These are phyloP conservation scores for Atrichornis clamosus DNA, from an alignment of 2,113 vertebrate species.

Conservation along the genomic window DNA sequence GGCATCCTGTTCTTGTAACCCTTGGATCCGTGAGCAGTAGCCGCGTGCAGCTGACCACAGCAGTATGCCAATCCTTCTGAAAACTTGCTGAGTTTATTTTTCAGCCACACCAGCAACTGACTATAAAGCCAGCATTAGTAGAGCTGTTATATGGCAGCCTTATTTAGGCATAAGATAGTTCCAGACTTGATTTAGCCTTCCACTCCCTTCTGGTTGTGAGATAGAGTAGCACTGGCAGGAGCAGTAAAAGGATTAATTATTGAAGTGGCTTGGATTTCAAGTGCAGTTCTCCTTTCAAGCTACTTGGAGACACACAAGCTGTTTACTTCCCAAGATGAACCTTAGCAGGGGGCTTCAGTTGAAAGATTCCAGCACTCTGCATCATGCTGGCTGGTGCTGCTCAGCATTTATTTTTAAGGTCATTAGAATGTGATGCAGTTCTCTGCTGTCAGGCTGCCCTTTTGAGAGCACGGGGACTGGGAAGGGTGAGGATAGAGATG, in stretches of 20 bases:
- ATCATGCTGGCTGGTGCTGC: background rate
- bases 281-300: background rate
- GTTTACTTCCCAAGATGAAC: background rate
- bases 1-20: background rate
- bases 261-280: slow-evolving; percentile 37
- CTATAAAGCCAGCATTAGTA: background rate
- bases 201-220: slow-evolving; percentile 36
- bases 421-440: background rate
- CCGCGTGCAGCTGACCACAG: background rate
- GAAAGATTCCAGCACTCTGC: background rate
- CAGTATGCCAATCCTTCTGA: slow-evolving; percentile 17
- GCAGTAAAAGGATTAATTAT: slow-evolving; percentile 20
- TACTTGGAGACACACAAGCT: background rate
- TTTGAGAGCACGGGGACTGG: background rate
- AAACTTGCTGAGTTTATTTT: slow-evolving; percentile 45
- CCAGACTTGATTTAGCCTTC: slow-evolving; percentile 47
- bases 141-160: background rate
- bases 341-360: background rate
- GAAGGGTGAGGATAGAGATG: background rate
- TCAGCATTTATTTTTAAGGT: slow-evolving; percentile 9
- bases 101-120: background rate
- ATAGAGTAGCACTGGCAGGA: background rate
- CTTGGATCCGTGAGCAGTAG: background rate
- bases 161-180: slow-evolving; percentile 32
- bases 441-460: background rate